Conservation (phyloP, 2,888 invertebrate genomes). For the Harpagoxenus sublaevis region DNA sequence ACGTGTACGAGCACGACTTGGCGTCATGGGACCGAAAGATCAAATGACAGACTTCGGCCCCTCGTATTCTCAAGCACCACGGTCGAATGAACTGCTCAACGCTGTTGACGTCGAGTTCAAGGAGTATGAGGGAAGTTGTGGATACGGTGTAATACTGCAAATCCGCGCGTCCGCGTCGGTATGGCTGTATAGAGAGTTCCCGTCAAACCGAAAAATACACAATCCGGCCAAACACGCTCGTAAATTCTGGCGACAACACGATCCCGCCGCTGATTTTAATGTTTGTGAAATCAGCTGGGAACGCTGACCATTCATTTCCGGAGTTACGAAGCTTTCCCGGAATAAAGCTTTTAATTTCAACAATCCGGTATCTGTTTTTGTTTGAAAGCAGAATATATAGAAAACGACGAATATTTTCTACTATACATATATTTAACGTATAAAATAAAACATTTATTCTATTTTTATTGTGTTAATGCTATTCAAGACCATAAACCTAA, state of each 20-base stretch:
- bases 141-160: slow-evolving; percentile 18
- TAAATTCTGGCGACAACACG: slow-evolving; percentile 43
- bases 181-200: not conserved
- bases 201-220: slow-evolving; percentile 53
- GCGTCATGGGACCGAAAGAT: slow-evolving; percentile 27
- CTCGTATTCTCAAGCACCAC: slow-evolving; percentile 15
- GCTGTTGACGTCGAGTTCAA: slow-evolving; percentile 33
- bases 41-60: slow-evolving; percentile 44
- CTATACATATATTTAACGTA: not conserved
- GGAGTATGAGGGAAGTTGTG: slow-evolving; percentile 40
- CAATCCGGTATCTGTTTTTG: slow-evolving; percentile 22
- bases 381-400: not conserved
- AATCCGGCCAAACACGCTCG: slow-evolving; percentile 51
- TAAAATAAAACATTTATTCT: not conserved
- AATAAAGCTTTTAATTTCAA: slow-evolving; percentile 39
- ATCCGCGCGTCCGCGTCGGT: not conserved
- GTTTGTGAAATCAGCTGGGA: slow-evolving; percentile 36
- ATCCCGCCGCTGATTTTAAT: slow-evolving; percentile 33
- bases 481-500: not conserved
- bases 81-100: not conserved
- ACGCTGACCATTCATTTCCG: slow-evolving; percentile 29
- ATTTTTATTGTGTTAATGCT: not conserved
- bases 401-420: not conserved
- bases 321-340: not conserved
- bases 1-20: not conserved